Evolutionary conservation across 2,113 vertebrate genomes (phyloP).

Genomic region (Toxotes jaculatrix): DNA sequence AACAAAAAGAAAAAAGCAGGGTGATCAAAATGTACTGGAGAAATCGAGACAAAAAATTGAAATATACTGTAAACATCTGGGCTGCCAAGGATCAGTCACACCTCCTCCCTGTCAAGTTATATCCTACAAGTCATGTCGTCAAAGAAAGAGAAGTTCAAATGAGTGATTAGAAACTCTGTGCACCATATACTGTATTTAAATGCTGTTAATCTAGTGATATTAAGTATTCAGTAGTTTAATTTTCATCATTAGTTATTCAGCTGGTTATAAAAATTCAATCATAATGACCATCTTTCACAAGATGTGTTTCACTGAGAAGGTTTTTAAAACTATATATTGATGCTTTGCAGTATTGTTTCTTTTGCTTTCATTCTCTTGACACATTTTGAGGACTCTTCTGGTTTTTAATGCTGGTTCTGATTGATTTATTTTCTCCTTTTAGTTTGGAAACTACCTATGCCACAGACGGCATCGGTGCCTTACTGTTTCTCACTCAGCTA

Average conservation of each 20-base stretch:
- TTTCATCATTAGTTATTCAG: background rate
- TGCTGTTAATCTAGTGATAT: background rate
- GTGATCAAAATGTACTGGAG: no score
- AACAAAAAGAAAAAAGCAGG: background rate
- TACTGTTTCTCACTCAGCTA: slow-evolving; percentile 85
- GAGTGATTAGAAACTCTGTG: no score
- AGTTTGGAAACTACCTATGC: slow-evolving; percentile 80
- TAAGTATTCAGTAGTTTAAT: background rate
- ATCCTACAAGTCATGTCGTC: background rate
- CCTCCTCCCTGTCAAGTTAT: background rate
- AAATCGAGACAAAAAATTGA: background rate
- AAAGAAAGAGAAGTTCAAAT: no score
- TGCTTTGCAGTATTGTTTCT: slow-evolving; percentile 59
- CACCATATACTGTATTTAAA: background rate
- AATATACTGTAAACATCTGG: background rate
- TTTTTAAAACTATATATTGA: slow-evolving; percentile 55
- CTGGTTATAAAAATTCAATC: background rate
- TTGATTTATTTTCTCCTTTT: slow-evolving; percentile 63
- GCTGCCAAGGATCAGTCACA: no score
- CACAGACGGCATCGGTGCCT: slow-evolving; percentile 87
- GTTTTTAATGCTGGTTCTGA: slow-evolving; percentile 31
- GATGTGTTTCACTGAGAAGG: slow-evolving; percentile 64
- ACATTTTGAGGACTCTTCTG: slow-evolving; percentile 55
- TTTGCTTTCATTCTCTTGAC: slow-evolving; percentile 26
- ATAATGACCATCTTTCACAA: slow-evolving; percentile 57